A percentile compares a stretch with the other conserved stretches of the same genome.
Conservation (phyloP, 2,797 vertebrate species). For the Manis crassicaudata region DNA sequence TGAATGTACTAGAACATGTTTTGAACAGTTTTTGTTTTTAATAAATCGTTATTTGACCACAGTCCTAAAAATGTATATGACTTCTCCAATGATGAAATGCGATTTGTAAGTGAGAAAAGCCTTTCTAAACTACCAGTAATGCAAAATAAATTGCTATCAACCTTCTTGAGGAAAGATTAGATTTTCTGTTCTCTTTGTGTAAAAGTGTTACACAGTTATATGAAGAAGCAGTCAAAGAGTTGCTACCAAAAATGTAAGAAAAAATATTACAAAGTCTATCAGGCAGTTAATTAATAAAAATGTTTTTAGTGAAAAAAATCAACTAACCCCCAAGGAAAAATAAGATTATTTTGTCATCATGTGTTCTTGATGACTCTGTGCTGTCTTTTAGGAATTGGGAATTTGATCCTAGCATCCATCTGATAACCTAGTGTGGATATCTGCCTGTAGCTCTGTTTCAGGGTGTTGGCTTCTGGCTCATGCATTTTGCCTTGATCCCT, state of each 20-base stretch:
- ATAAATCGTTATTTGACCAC: constrained; percentile 35
- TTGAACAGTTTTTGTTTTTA: not conserved
- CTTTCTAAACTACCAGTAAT: not conserved
- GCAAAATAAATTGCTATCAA: constrained; percentile 7
- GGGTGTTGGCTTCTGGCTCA: not conserved
- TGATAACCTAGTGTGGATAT: not conserved
- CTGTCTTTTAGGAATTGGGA: not conserved
- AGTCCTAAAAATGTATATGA: constrained; percentile 38
- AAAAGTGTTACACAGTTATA: not conserved
- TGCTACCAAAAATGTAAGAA: not conserved
- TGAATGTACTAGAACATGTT: not conserved
- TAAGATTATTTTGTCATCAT: not conserved
- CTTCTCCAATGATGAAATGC: constrained; percentile 55
- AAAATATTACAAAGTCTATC: not conserved
- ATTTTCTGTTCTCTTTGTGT: constrained; percentile 11
- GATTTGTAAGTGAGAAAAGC: not conserved
- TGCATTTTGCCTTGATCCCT: not conserved
- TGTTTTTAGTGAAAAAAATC: not conserved
- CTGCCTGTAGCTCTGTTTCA: not conserved
- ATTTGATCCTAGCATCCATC: not conserved
- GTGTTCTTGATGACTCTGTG: not conserved
- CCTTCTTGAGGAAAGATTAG: not conserved
- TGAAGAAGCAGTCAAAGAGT: not conserved
- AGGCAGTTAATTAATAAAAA: not conserved
- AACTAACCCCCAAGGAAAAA: not conserved